phyloP scores from a whole-genome alignment of 2,888 invertebrate species.

The Eilema griseolum region DNA sequence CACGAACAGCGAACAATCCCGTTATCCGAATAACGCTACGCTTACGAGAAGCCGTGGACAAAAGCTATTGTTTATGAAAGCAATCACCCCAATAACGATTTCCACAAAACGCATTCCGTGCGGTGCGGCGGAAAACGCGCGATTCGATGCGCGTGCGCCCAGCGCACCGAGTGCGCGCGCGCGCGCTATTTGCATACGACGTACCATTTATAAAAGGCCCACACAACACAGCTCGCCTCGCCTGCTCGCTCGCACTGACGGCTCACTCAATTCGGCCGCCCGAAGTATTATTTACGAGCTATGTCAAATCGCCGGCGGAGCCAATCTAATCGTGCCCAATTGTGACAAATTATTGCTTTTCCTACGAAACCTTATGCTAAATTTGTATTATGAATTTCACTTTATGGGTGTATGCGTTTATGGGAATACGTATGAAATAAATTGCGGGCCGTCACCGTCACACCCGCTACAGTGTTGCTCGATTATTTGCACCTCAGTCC shows the following conservation, averaged over 20 bases:
- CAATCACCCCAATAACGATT: slow-evolving; percentile 87
- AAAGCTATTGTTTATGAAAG: slow-evolving; percentile 86
- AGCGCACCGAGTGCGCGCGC: slow-evolving; percentile 69
- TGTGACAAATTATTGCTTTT: slow-evolving; percentile 87
- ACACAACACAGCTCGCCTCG: slow-evolving; percentile 47
- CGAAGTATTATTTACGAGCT: slow-evolving; percentile 82
- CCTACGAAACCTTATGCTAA: slow-evolving; percentile 83
- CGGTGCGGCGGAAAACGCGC: slow-evolving; percentile 81
- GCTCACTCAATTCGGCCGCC: slow-evolving; percentile 72
- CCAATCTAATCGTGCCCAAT: slow-evolving; percentile 86
- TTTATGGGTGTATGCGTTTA: slow-evolving; percentile 70
- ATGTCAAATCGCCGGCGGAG: slow-evolving; percentile 84
- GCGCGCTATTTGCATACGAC: slow-evolving; percentile 76
- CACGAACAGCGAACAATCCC: slow-evolving; percentile 66
- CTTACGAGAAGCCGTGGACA: slow-evolving; percentile 79
- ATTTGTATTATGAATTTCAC: slow-evolving; percentile 79
- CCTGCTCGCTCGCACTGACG: slow-evolving; percentile 52
- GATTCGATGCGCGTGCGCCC: slow-evolving; percentile 85
- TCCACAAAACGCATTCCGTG: slow-evolving; percentile 81
- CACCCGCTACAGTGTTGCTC: slow-evolving; percentile 77
- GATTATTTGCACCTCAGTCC: slow-evolving; percentile 76
- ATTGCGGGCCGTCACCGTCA: slow-evolving; percentile 53
- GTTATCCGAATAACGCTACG: slow-evolving; percentile 77
- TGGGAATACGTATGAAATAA: slow-evolving; percentile 67
- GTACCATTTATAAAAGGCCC: slow-evolving; percentile 62